Evolutionary conservation across 1,140 invertebrate genomes (phyloP), one percentile per base, ranked within the genome.

Genomic region (Trachymyrmex cornetzi): DNA sequence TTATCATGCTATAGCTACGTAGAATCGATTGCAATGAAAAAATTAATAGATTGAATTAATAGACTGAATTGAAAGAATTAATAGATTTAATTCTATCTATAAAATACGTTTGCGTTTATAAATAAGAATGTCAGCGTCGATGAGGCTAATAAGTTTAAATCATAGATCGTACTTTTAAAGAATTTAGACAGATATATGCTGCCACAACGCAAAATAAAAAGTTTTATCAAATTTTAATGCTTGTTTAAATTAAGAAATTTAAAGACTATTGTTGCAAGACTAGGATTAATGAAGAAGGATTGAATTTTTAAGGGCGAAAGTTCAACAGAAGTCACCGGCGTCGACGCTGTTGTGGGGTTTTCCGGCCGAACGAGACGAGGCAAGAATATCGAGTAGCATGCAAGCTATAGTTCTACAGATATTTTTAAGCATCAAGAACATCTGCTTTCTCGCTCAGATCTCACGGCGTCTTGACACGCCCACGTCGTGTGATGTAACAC

Each of bases 371-470:
- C 66, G 79, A 87, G 55, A 16, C 80, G 87, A 87, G 67, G 82
- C 88, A 71, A 82, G 81, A 90, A 90, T 89, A 91, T 75, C 88
- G 61, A 69, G 64, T 75, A 86, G 66, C 82, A 86, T 86, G 84
- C 66, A 88, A 44, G 38, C 11, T 11, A 92, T 92, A 92, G 89
- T 87, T 59, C 48, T 19, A 53, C 69, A 82, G 77, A 59, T 92
- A 92, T 92, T 92, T 92, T 91, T 91, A 92, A 88, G 88, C 90
- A 90, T 88, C 86, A 88, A 88, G 91, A 88, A 91, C 85, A 91
- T 92, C 86, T 89, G 91, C 72, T 81, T 34, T 59, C 84, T 86
- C 34, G n/a, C 66, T 85, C n/a, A 67, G 44, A 55, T 16, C 79
- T 64, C 57, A n/a, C 64, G 22, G 50, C 64, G 22, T 44, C 66